These are phyloP conservation scores for Cliona cf. orientalis DNA, from an alignment of 37 sponge, comb jelly and placozoan species.

Conservation along the genomic window DNA sequence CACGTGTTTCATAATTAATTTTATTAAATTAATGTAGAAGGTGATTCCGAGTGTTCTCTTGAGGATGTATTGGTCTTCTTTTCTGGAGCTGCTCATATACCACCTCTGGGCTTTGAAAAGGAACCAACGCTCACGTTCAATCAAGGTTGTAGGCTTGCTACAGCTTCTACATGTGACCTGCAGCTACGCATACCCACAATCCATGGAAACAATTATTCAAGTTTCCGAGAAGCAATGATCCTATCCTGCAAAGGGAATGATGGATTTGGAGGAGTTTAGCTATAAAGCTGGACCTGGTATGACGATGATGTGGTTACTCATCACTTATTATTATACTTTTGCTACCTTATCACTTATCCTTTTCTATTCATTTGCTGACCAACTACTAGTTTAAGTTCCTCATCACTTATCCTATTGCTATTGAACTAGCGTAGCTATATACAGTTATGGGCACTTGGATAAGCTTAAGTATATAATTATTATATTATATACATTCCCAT, in stretches of 20 bases:
- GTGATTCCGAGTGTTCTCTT: not conserved
- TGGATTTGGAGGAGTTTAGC: constrained; percentile 1
- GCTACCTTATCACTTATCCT: no score
- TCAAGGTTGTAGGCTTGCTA: constrained; percentile 3
- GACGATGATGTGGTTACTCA: no score
- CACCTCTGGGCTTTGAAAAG: constrained; percentile 31
- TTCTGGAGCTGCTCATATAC: constrained; percentile 24
- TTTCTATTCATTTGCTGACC: no score
- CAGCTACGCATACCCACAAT: constrained; percentile 2
- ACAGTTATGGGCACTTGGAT: no score
- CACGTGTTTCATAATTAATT: no score
- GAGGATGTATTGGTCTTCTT: constrained; percentile 39
- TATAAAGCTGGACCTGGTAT: no score
- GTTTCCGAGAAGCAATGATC: not conserved
- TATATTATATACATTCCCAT: no score
- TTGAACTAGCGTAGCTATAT: no score
- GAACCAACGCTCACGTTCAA: not conserved
- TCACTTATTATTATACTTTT: not conserved
- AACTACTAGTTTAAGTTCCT: no score
- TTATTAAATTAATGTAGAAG: no score
- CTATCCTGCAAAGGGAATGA: not conserved
- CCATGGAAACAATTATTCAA: not conserved
- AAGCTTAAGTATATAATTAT: no score
- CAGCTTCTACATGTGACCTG: constrained; percentile 45
- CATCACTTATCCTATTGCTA: no score